These are phyloP conservation scores for Chironomus tentans DNA, from an alignment of 2,888 invertebrate genomes.

Conservation along the genomic window DNA sequence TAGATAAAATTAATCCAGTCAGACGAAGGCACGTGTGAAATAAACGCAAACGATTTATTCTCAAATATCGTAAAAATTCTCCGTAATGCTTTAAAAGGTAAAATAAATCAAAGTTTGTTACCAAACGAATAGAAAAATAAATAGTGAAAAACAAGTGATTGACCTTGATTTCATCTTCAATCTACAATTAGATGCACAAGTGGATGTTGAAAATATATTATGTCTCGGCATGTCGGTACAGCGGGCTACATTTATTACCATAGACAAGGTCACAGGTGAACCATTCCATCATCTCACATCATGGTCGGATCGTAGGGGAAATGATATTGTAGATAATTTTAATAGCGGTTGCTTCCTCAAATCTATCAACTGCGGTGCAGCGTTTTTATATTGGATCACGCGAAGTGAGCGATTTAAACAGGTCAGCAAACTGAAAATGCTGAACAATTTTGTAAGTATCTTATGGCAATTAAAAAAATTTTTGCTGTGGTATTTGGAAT, in stretches of 20 bases:
- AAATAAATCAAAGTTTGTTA: constrained; percentile 30
- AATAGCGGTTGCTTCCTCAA: constrained; percentile 65
- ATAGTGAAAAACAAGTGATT: background rate
- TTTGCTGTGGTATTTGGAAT: too few species aligned
- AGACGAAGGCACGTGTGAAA: constrained; percentile 65
- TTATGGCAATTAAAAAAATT: background rate
- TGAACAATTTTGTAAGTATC: constrained; percentile 13
- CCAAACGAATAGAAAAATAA: background rate
- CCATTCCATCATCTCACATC: constrained; percentile 79
- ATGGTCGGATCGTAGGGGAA: constrained; percentile 81
- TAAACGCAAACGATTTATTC: constrained; percentile 79
- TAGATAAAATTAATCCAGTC: constrained; percentile 6
- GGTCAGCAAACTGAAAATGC: background rate
- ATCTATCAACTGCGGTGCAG: constrained; percentile 37
- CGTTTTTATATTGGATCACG: background rate
- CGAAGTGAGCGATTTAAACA: constrained; percentile 1
- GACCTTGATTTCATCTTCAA: too few species aligned
- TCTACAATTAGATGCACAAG: constrained; percentile 48
- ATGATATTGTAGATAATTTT: constrained; percentile 63
- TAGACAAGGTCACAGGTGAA: constrained; percentile 66
- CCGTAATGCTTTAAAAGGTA: constrained; percentile 58
- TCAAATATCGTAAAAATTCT: constrained; percentile 57
- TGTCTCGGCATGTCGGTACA: constrained; percentile 79
- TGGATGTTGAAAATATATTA: constrained; percentile 57
- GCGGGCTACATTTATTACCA: constrained; percentile 70